Conservation (phyloP, 2,797 vertebrate species). For the Neopelma chrysocephalum region DNA sequence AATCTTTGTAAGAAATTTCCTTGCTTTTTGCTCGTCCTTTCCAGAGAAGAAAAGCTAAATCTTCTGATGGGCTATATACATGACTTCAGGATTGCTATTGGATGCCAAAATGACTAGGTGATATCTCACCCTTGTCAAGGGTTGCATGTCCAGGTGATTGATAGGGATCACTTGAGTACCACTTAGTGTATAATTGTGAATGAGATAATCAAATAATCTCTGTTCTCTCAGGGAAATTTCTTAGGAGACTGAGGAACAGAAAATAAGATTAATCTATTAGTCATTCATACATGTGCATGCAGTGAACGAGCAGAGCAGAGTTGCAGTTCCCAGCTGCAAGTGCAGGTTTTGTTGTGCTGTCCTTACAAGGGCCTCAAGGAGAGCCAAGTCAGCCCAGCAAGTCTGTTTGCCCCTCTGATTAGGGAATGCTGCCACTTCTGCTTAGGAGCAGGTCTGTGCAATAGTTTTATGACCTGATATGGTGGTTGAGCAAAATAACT, state of each 20-base stretch:
- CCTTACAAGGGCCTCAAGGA: not conserved
- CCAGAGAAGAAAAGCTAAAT: not conserved
- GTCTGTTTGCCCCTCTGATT: not conserved
- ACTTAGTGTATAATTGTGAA: not conserved
- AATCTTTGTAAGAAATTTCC: not conserved
- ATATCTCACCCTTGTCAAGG: not conserved
- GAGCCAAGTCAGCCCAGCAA: not conserved
- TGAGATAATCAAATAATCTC: not conserved
- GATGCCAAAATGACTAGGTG: not conserved
- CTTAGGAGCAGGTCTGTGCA: not conserved
- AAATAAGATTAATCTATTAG: not conserved
- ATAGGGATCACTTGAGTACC: not conserved
- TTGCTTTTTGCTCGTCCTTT: not conserved
- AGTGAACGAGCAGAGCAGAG: not conserved
- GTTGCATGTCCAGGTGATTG: not conserved
- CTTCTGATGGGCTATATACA: not conserved
- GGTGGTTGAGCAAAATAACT: not conserved
- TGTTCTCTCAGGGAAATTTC: not conserved
- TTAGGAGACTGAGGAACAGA: not conserved
- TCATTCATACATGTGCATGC: accelerated
- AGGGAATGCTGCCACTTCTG: not conserved
- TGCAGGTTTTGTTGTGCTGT: not conserved
- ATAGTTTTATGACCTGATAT: not conserved
- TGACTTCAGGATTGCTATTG: not conserved
- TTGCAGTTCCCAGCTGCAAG: not conserved